A percentile compares a stretch with the other conserved stretches of the same genome.
Evolutionary conservation across 2,113 vertebrate species (phyloP).

Genomic region (Rhinoderma darwinii): DNA sequence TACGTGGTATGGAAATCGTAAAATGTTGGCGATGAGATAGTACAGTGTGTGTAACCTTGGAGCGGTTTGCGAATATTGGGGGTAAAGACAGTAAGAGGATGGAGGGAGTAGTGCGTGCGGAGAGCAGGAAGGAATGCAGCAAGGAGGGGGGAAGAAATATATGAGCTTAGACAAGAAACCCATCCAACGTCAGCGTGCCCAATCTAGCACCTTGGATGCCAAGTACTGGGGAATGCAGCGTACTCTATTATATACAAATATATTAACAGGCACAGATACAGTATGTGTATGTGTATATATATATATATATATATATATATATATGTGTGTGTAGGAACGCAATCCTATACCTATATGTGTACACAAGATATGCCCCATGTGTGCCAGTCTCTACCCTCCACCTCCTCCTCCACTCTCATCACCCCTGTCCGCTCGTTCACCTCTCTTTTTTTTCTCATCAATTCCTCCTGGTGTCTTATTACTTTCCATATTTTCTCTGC

Average conservation of each 20-base stretch:
- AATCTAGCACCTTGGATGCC: slow-evolving; percentile 24
- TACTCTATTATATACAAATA: background rate
- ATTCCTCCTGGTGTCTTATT: slow-evolving; percentile 24
- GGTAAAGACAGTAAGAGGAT: background rate
- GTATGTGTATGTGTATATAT: too few species aligned
- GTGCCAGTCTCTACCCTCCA: background rate
- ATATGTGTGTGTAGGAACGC: background rate
- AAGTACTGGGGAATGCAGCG: background rate
- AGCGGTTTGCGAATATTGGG: background rate
- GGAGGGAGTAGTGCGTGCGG: background rate
- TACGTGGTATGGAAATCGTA: background rate
- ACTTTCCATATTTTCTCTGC: slow-evolving; percentile 14
- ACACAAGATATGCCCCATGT: background rate
- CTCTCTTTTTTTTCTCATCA: slow-evolving; percentile 50
- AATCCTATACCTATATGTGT: background rate
- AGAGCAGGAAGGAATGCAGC: slow-evolving; percentile 14
- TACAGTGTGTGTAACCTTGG: background rate
- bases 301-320: too few species aligned
- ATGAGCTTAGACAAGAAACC: background rate
- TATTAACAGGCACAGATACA: background rate
- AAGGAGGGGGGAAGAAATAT: background rate
- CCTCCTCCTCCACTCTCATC: background rate
- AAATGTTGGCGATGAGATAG: background rate
- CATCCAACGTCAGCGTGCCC: slow-evolving; percentile 9
- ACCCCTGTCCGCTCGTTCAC: slow-evolving; percentile 14